Evolutionary conservation across 2,113 vertebrate species (phyloP), one percentile per base, ranked within the genome.

Genomic region (Dasyurus viverrinus): DNA sequence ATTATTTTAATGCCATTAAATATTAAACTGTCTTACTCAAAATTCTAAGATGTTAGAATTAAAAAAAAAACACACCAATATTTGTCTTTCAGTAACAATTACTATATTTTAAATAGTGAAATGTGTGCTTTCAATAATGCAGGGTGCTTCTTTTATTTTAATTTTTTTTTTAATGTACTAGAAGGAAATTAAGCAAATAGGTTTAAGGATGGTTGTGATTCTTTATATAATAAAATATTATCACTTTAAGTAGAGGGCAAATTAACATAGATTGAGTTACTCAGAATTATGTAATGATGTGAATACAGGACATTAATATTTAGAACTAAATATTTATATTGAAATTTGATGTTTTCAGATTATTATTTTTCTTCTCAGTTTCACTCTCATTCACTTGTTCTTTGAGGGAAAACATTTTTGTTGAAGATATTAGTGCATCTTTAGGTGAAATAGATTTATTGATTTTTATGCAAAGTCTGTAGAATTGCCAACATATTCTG

Each of bases 391-490:
- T n/a, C 36, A 42, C 68, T 95, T 93, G 48, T 68, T 97, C 50
- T 96, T 95, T 46, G 53, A 54, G 95, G 92, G 94, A 94, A 95
- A 98, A 89, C 12, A 94, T 3, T 93, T 54, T 54, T 95, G 10
- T 89, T 96, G 55, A 97, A 98, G 96, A 95, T 48, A 93, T 2
- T 96, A 90, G 93, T 90, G 90, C 92, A 91, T 97, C 96, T 93
- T 93, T 57, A 92, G 76, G 96, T 94, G 91, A 96, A 96, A 95
- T 54, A 52, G 1, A 53, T 93, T 96, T 96, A 92, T 94, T 94
- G 57, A 16, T 97, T 98, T 97, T 98, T 97, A 97, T 97, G 93
- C 91, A 57, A n/a, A 91, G 6, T 92, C 2, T 94, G 93, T 97
- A 94, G 96, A 89, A 94, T 93, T 92, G 46, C 12, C 19, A 95